phyloP scores from a whole-genome alignment of 1,140 invertebrate genomes.

The Latrodectus geometricus region DNA sequence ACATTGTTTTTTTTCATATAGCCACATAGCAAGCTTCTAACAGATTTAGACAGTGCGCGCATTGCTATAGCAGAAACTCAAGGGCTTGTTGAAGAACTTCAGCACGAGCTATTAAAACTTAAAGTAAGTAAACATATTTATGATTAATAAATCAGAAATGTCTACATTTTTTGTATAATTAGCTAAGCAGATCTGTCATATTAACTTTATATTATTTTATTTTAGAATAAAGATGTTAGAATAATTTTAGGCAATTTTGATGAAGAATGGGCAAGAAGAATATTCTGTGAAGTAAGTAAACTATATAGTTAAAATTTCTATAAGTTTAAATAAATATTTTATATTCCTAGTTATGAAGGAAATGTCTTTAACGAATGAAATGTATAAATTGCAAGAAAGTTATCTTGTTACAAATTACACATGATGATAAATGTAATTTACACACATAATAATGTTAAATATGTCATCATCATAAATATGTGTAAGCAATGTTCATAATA shows the following conservation, averaged over 20 bases:
- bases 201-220: neutral
- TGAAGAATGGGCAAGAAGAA: conserved; percentile 89
- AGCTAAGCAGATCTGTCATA: too few species aligned
- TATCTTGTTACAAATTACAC: too few species aligned
- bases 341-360: too few species aligned
- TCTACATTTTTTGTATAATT: too few species aligned
- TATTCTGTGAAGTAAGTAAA: conserved; percentile 89
- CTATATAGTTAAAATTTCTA: neutral
- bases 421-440: too few species aligned
- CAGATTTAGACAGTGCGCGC: conserved; percentile 83
- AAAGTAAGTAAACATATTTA: conserved; percentile 71
- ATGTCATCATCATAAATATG: too few species aligned
- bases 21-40: conserved; percentile 92
- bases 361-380: too few species aligned
- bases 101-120: conserved; percentile 83
- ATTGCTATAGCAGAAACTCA: conserved; percentile 91
- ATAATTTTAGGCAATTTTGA: conserved; percentile 98
- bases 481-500: too few species aligned
- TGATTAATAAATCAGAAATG: too few species aligned
- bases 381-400: too few species aligned
- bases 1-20: conserved; percentile 67
- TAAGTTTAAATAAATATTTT: too few species aligned
- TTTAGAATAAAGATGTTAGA: conserved; percentile 85
- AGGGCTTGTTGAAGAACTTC: conserved; percentile 93
- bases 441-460: too few species aligned